Base-by-base conservation (phyloP, 2,888 invertebrate species). In the Melipona beecheii region DNA sequence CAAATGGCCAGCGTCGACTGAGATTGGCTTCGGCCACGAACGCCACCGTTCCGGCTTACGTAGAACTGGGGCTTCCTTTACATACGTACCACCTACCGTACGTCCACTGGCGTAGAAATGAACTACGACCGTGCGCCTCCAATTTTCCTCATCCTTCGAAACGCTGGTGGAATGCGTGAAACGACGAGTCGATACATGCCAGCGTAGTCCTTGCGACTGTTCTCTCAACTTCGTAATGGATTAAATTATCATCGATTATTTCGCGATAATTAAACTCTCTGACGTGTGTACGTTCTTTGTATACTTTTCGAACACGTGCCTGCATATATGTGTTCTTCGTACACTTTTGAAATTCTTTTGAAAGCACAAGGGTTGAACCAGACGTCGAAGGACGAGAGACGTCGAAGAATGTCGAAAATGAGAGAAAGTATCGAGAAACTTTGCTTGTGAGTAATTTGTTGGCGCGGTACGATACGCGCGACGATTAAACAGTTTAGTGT, bases 1-100 rank as follows among this genome's bases (percentile, higher is more conserved):
- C 90, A 92, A 93, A 91, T 93, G 93, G 90, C 92, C 91, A 92
- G 88, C 92, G 85, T 84, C 82, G 88, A 86, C 90, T 88, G 88
- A 92, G 91, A 91, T 90, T 90, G 90, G 84, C 87, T 86, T 81
- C 77, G 83, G 70, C 87, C 89, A 90, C 89, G 86, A 86, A 88
- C 86, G 66, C 79, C 70, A 82, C 84, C 81, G 87, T 89, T 89
- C 86, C 88, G 86, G 84, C 84, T 75, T 82, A 82, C 87, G 85
- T 87, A 85, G 82, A 89, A 90, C 87, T 83, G 88, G 88, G 86
- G 86, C 89, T 90, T 91, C 89, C 91, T 89, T 87, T 82, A 87
- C 83, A 86, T 84, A 86, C 86, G 83, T 86, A 85, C 86, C 85
- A 86, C 85, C 83, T 80, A 79, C 76, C 73, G 72, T 52, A 52